phyloP scores from a whole-genome alignment of 35 echinoderm and acorn worm species.

The Stichopus chloronotus region DNA sequence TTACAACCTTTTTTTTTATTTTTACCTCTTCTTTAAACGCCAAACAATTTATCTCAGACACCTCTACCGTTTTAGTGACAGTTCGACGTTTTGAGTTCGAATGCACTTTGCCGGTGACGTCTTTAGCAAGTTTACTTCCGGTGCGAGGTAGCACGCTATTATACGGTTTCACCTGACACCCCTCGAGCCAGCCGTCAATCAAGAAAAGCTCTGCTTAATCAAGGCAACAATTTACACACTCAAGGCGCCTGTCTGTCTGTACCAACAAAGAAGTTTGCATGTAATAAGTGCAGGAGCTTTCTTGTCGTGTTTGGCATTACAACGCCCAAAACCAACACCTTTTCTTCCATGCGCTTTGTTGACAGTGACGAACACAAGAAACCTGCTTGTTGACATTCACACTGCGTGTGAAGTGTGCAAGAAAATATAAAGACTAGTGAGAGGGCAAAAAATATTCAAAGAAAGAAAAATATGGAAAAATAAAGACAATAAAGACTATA shows the following conservation, averaged over 20 bases:
- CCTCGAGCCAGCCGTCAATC: slow-evolving; percentile 21
- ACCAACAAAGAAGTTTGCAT: not conserved
- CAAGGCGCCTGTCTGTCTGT: slow-evolving; percentile 47
- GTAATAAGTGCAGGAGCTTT: slow-evolving; percentile 32
- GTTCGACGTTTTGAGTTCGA: not conserved
- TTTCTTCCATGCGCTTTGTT: slow-evolving; percentile 18
- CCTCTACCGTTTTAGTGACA: not conserved
- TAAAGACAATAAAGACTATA: not conserved
- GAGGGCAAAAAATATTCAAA: not conserved
- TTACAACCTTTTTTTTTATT: not conserved
- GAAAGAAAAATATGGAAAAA: not conserved
- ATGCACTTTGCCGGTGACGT: not conserved
- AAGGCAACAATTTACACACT: slow-evolving; percentile 45
- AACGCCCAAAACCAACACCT: slow-evolving; percentile 52
- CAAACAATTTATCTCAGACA: not conserved
- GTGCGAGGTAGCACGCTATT: slow-evolving; percentile 21
- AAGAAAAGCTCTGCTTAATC: not conserved
- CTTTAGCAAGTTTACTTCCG: slow-evolving; percentile 42
- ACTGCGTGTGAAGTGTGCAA: slow-evolving; percentile 6
- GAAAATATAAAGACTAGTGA: not conserved
- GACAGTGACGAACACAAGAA: slow-evolving; percentile 7
- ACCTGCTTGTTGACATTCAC: slow-evolving; percentile 33
- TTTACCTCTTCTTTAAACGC: not conserved
- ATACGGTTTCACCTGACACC: not conserved
- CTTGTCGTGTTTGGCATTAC: slow-evolving; percentile 30